Evolutionary conservation across 2,888 invertebrate genomes (phyloP), one percentile per base, ranked within the genome.

Genomic region (Phyto melanocephala): DNA sequence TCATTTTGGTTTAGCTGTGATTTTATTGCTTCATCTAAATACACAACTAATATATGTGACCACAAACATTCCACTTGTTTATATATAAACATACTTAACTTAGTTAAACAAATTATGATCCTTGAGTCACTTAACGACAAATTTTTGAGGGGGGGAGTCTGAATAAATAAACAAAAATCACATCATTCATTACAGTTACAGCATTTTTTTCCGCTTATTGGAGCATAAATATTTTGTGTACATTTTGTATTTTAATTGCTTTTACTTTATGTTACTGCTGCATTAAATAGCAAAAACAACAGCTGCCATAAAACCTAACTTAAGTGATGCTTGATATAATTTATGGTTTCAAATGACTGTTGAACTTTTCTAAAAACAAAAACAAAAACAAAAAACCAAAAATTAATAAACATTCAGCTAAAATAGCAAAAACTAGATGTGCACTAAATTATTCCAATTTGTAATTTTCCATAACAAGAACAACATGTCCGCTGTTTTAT

Each of bases 121-220:
- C 17, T 20, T 56, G 47, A 42, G 56, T 40, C 20, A 65, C 17
- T 45, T 47, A 45, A 28, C 35, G 13, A 65, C 4, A 22, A 56
- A 33, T 15, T 22, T 37, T 35, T 42, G 11, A 33, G 8, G 1
- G 1, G 28, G 17, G 6, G 15, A n/a, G n/a, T n/a, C n/a, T n/a
- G n/a, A n/a, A n/a, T n/a, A n/a, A n/a, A n/a, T 11, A 13, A 24
- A 6, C 11, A 24, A 47, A 33, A 24, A 7, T 10, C n/a, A 11
- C 28, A 58, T 37, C 2, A 13, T 45, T 40, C 35, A 42, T 42
- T 65, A 42, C 37, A 70, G 65, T 24, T 63, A 58, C 63, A 52
- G 24, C 58, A 65, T 70, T 68, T 78, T 42, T 68, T 75, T 8
- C 28, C 28, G 75, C 13, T 82, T 82, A 79, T 71, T 82, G 33